Conservation (phyloP, 1,140 invertebrate species). For the Caenorhabditis briggsae region DNA sequence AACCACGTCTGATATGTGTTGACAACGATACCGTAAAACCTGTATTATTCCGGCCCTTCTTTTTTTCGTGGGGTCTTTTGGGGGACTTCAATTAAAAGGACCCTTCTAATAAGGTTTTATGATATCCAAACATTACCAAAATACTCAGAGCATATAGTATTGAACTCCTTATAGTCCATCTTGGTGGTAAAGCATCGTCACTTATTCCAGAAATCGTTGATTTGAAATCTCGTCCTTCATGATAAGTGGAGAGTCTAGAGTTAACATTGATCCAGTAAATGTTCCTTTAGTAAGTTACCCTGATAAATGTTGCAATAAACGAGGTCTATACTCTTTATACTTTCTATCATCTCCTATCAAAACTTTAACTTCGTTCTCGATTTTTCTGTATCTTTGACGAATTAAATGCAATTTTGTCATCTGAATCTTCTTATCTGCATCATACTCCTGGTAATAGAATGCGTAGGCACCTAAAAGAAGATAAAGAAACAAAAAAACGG, state of each 20-base stretch:
- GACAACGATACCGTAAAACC: no score
- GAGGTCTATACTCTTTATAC: constrained; percentile 23
- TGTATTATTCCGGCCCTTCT: no score
- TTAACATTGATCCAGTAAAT: neutral
- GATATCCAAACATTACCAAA: constrained; percentile 66
- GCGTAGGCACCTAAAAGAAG: constrained; percentile 61
- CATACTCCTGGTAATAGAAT: constrained; percentile 64
- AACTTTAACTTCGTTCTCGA: constrained; percentile 23
- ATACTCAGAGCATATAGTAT: constrained; percentile 77
- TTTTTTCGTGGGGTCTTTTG: no score
- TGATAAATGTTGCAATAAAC: constrained; percentile 21
- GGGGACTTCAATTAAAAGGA: no score
- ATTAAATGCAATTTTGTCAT: constrained; percentile 53
- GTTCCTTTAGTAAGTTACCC: neutral
- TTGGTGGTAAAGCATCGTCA: constrained; percentile 55
- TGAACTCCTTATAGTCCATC: constrained; percentile 73
- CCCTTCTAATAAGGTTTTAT: no score
- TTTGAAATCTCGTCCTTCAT: constrained; percentile 32
- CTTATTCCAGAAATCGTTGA: constrained; percentile 30
- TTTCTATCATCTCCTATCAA: constrained; percentile 18
- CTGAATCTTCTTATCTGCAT: constrained; percentile 60
- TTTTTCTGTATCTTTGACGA: constrained; percentile 37
- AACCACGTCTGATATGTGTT: no score
- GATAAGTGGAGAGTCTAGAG: constrained; percentile 3
- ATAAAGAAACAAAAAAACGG: constrained; percentile 66